Percentiles rank a stretch among this genome's conserved stretches.
phyloP scores from a whole-genome alignment of 2,888 invertebrate species.

The Belgica antarctica region DNA sequence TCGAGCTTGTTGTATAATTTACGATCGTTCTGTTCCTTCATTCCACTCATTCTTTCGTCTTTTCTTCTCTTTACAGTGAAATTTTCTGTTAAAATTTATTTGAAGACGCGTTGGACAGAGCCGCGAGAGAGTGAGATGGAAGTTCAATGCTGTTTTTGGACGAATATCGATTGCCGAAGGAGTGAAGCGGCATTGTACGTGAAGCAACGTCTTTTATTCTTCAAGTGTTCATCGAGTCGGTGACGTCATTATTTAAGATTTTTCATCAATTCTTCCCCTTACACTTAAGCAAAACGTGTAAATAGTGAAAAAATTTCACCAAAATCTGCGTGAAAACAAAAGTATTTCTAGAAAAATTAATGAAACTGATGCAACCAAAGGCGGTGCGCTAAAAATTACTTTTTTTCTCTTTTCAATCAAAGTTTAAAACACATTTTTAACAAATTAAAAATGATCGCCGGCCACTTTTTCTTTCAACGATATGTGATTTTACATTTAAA shows the following conservation, averaged over 20 bases:
- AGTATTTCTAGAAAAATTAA: too few species aligned
- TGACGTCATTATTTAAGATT: constrained; percentile 21
- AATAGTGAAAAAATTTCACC: neutral
- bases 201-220: neutral
- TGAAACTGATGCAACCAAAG: neutral
- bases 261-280: neutral
- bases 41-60: constrained; percentile 3
- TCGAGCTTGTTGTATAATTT: constrained; percentile 9
- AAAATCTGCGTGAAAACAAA: too few species aligned
- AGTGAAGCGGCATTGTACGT: constrained; percentile 6
- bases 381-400: too few species aligned
- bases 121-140: constrained; percentile 14
- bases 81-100: constrained; percentile 35
- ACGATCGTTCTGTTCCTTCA: constrained; percentile 32
- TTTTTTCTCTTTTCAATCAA: too few species aligned
- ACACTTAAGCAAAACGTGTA: neutral
- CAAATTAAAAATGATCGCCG: too few species aligned
- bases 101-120: constrained; percentile 18
- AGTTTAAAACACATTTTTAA: too few species aligned
- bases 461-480: too few species aligned
- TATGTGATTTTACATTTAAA: constrained; percentile 8
- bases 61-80: constrained; percentile 38
- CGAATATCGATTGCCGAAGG: neutral
- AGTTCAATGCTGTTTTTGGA: neutral
- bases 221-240: neutral